A percentile compares a stretch with the other conserved stretches of the same genome.
Conservation (phyloP, 2,113 vertebrate genomes). For the zebrafish (Danio rerio) region DNA sequence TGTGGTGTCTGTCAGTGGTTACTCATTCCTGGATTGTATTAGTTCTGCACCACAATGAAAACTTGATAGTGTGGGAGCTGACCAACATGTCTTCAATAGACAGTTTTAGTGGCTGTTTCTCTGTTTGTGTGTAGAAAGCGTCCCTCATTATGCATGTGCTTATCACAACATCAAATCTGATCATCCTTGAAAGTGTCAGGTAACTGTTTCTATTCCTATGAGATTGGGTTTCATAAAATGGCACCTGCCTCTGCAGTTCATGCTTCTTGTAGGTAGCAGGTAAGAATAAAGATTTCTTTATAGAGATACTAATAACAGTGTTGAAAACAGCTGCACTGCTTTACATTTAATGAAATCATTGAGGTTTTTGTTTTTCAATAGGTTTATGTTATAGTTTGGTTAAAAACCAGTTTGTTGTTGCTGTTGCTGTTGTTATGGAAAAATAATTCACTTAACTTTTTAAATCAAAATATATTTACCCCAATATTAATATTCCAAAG, state of each 20-base stretch:
- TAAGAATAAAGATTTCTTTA: not conserved
- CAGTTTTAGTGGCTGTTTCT: not conserved
- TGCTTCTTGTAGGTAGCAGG: not conserved
- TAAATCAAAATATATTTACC: not conserved
- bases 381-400: too few species aligned
- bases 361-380: not conserved
- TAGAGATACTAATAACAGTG: not conserved
- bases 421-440: too few species aligned
- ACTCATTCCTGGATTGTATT: not conserved
- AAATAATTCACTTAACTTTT: too few species aligned
- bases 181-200: not conserved
- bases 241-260: not conserved
- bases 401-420: too few species aligned
- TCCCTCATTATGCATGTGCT: not conserved
- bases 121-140: not conserved
- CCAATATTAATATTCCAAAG: not conserved
- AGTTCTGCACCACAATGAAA: not conserved
- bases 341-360: not conserved
- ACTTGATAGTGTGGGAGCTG: constrained; percentile 1
- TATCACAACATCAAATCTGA: not conserved
- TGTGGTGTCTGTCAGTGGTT: not conserved
- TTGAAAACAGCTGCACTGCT: too few species aligned
- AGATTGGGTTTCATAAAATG: not conserved
- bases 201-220: not conserved
- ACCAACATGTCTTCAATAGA: not conserved